phyloP scores from a whole-genome alignment of 2,113 vertebrate genomes.

The Nothocercus julius region DNA sequence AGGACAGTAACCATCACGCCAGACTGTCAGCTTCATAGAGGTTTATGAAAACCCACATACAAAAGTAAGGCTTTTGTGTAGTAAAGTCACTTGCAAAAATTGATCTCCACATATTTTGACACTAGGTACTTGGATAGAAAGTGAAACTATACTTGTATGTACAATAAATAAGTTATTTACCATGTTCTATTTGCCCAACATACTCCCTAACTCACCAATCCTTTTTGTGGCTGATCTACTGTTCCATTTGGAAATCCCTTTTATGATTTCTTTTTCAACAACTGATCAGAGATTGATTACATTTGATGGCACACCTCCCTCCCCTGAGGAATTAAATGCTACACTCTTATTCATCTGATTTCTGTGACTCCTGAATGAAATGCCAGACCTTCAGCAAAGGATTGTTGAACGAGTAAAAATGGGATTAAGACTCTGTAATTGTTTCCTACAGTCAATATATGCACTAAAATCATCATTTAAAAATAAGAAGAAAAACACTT shows the following conservation, averaged over 20 bases:
- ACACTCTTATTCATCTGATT: background rate
- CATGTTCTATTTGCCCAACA: background rate
- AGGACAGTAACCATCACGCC: background rate
- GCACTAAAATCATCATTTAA: background rate
- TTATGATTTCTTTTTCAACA: background rate
- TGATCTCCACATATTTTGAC: background rate
- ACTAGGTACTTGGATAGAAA: background rate
- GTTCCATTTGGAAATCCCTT: background rate
- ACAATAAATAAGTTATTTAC: background rate
- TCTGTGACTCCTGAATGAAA: background rate
- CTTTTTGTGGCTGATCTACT: background rate
- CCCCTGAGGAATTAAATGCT: background rate
- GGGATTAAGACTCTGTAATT: background rate
- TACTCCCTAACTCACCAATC: background rate
- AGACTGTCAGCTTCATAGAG: background rate
- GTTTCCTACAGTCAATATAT: background rate
- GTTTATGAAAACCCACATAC: background rate
- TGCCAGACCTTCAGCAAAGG: background rate
- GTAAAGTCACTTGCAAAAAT: background rate
- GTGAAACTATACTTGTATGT: background rate
- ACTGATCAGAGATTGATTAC: background rate
- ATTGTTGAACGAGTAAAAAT: background rate
- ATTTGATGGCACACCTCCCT: background rate
- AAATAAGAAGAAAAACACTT: constrained; percentile 26
- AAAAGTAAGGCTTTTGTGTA: background rate